A percentile compares a stretch with the other conserved stretches of the same genome.
Evolutionary conservation across 2,888 invertebrate species (phyloP).

Genomic region (Himalopsyche tibetana): DNA sequence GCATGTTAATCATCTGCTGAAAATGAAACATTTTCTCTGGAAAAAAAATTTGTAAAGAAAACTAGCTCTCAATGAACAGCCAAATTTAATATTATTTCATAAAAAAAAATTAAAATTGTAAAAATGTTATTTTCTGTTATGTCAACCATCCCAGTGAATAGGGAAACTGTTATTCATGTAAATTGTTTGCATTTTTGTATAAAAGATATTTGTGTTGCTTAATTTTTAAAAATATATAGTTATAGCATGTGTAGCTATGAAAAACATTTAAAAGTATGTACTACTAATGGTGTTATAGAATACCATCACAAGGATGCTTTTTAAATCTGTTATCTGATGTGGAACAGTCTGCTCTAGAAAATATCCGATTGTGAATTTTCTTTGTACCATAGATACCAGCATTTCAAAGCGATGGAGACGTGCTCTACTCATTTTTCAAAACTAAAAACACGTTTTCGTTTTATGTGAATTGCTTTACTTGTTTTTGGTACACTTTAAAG

Average conservation of each 20-base stretch:
- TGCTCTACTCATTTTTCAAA: background rate
- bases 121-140: constrained; percentile 42
- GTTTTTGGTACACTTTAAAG: background rate
- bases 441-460: background rate
- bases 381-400: background rate
- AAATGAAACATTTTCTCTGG: background rate
- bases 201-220: constrained; percentile 41
- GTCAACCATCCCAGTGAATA: constrained; percentile 24
- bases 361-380: no score
- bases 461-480: background rate
- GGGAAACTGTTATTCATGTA: constrained; percentile 28
- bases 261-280: background rate
- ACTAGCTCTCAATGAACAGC: constrained; percentile 17
- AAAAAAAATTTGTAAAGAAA: background rate
- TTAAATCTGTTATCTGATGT: constrained; percentile 8
- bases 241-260: background rate
- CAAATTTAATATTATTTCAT: constrained; percentile 10
- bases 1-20: background rate
- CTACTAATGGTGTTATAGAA: background rate
- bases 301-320: background rate
- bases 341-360: background rate
- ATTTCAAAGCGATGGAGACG: background rate
- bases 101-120: background rate
- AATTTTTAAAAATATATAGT: background rate
- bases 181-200: constrained; percentile 39